Conservation (phyloP, 1,140 invertebrate species). For the Cotesia chilonis region DNA sequence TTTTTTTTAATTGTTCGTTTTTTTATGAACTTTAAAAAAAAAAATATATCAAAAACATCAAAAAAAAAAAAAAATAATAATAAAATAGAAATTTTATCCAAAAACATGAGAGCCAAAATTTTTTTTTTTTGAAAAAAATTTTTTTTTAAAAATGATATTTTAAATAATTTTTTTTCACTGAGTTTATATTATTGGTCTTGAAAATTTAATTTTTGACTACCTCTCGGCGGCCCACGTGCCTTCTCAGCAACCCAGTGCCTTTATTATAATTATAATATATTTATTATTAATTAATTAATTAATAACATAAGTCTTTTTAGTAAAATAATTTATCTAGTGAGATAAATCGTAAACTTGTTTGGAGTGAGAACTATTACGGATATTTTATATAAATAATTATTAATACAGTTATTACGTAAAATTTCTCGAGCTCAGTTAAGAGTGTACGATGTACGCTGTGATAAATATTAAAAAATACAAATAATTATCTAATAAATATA, state of each 20-base stretch:
- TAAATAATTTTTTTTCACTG: conserved; percentile 9
- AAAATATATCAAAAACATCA: too few species aligned
- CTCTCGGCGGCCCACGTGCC: conserved; percentile 28
- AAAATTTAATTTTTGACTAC: conserved; percentile 10
- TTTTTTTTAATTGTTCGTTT: neutral
- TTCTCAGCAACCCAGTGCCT: conserved; percentile 36
- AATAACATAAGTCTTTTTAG: neutral
- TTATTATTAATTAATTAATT: conserved; percentile 1
- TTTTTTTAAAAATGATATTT: neutral
- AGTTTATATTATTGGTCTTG: neutral
- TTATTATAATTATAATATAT: conserved; percentile 35
- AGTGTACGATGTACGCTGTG: conserved; percentile 56
- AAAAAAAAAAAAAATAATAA: too few species aligned
- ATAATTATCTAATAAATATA: conserved; percentile 36
- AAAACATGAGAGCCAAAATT: too few species aligned
- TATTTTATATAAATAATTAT: neutral
- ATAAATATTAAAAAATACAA: conserved; percentile 48
- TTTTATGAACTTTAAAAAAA: too few species aligned
- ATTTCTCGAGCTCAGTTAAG: conserved; percentile 42
- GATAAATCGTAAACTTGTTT: too few species aligned
- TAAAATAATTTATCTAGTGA: too few species aligned
- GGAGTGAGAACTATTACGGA: neutral
- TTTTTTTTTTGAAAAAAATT: too few species aligned
- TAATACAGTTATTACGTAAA: conserved; percentile 7
- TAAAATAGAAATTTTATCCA: too few species aligned